Evolutionary conservation across 2,113 vertebrate species (phyloP), one percentile per base, ranked within the genome.

Genomic region (Redunca redunca): DNA sequence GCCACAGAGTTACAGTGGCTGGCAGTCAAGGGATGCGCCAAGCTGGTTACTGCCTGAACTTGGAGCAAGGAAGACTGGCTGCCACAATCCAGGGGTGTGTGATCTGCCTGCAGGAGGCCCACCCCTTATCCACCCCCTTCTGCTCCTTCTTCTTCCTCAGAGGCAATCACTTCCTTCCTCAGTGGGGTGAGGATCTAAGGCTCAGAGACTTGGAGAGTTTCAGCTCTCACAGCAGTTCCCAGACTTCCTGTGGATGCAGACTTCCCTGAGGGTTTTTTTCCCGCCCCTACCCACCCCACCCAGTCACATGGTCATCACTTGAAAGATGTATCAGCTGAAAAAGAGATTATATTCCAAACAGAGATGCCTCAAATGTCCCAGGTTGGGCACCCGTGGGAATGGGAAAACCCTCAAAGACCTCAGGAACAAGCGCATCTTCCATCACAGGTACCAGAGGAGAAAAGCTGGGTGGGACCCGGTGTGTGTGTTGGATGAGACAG

Each of bases 181-280:
- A 12, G 46, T 12, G 52, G 23, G 8, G 30, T 7, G 5, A 9
- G 36, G 33, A n/a, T 43, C 26, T 19, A 25, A 85, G 64, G 23
- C 25, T n/a, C 33, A 43, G 64, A 28, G 12, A 36, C 26, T 15
- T 23, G 46, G 50, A 46, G 19, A 15, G 55, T 16, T 16, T 12
- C 30, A 19, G 10, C n/a, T 53, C 28, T 62, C 55, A 16, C 5
- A 43, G 2, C 55, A 48, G 8, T 8, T 53, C 30, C 48, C 16
- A 28, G 2, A 80, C 15, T 5, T 60, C 8, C 40, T 0, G 1
- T 23, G 5, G 3, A 30, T 6, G 5, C 48, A 55, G 23, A 17
- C 2, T 2, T 43, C 11, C 43, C 13, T 71, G 11, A 33, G 21
- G 2, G 46, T 19, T 10, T 40, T 30, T 60, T 86, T 55, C 67